These are phyloP conservation scores for Drosophila ficusphila DNA, from an alignment of 1,140 invertebrate genomes.

Conservation along the genomic window DNA sequence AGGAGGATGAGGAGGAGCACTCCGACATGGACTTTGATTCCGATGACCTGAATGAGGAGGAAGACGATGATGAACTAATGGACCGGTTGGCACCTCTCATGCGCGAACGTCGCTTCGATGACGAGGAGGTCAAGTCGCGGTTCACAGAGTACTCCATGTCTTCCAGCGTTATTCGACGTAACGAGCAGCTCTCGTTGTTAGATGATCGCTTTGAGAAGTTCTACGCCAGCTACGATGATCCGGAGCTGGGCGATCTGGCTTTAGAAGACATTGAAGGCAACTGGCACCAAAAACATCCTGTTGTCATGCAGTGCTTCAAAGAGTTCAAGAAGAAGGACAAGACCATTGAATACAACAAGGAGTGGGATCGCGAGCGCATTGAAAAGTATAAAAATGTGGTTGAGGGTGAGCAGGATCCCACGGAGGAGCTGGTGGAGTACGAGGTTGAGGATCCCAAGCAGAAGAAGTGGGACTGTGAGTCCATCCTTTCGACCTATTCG, in stretches of 20 bases:
- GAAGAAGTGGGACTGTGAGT: slow-evolving; percentile 96
- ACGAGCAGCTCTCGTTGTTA: slow-evolving; percentile 91
- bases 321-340: slow-evolving; percentile 87
- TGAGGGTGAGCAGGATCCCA: slow-evolving; percentile 86
- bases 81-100: slow-evolving; percentile 86
- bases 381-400: slow-evolving; percentile 85
- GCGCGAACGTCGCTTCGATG: slow-evolving; percentile 85
- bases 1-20: slow-evolving; percentile 76
- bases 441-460: slow-evolving; percentile 86
- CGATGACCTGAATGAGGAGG: slow-evolving; percentile 84
- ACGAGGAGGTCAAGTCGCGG: slow-evolving; percentile 93
- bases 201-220: slow-evolving; percentile 97
- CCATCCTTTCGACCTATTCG: slow-evolving; percentile 95
- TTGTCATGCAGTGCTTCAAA: slow-evolving; percentile 88
- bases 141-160: slow-evolving; percentile 98
- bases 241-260: slow-evolving; percentile 94
- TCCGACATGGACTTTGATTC: slow-evolving; percentile 80
- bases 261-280: slow-evolving; percentile 95
- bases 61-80: slow-evolving; percentile 85
- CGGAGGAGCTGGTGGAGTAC: slow-evolving; percentile 86
- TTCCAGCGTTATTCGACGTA: slow-evolving; percentile 94
- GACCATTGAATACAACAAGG: slow-evolving; percentile 87
- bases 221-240: slow-evolving; percentile 94
- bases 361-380: slow-evolving; percentile 88
- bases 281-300: slow-evolving; percentile 88